Evolutionary conservation across 2,888 invertebrate species (phyloP), one percentile per base, ranked within the genome.

Genomic region (Herminia tarsipennalis): DNA sequence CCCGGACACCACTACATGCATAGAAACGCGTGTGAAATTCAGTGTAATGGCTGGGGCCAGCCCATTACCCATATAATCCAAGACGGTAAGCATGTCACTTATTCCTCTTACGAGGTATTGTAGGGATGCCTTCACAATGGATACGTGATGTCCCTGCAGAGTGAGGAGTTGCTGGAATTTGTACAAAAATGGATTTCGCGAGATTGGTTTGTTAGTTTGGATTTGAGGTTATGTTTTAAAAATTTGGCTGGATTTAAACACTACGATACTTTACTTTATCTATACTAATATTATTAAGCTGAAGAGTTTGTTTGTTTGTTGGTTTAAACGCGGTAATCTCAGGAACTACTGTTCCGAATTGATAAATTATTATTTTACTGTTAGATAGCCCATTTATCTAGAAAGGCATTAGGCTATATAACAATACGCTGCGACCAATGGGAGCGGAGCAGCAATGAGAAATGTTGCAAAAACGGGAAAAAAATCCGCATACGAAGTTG

Each of bases 51-150:
- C 20, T 37, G 46, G 53, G 49, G 35, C 50, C 38, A 36, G 39
- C 52, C 67, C 60, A 65, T 73, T 72, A 66, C 61, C 59, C 59
- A 57, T 48, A 66, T 70, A 73, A 74, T 67, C 75, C 62, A 56
- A 64, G 70, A 63, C 53, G 66, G 65, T 57, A 61, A 66, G 69
- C 58, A 55, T 38, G 55, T 69, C 60, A 67, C 67, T 73, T 74
- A 73, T 73, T 56, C 49, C 54, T 46, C 62, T 61, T 66, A 72
- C 67, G 58, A 59, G 51, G 49, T 62, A 70, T 68, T 66, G 57
- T 69, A 43, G 51, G 57, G 56, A 62, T 63, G 56, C 53, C 53
- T 60, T 22, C 46, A 66, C 66, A 64, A 66, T 66, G 39, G 49
- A 30, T 35, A 62, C 67, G 59, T 59, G 60, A 65, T 46, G 45